Conservation (phyloP, 2,797 vertebrate genomes). For the Anas bernieri region DNA sequence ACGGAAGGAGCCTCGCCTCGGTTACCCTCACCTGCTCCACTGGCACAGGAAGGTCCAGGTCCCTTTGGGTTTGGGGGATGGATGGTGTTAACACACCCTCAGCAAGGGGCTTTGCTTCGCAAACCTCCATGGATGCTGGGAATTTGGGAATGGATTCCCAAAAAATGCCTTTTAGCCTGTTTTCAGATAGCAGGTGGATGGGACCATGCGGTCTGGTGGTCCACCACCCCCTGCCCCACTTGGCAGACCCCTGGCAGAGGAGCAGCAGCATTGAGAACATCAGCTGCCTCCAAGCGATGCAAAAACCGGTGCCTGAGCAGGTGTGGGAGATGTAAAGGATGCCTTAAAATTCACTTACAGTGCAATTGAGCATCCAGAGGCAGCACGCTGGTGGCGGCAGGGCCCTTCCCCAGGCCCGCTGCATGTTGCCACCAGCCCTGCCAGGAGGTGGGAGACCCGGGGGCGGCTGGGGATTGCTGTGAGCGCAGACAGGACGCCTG, state of each 20-base stretch:
- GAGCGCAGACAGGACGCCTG: neutral
- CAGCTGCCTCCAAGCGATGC: neutral
- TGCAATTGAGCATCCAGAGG: neutral
- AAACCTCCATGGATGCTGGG: neutral
- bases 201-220: neutral
- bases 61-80: neutral
- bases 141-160: neutral
- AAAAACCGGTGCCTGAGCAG: neutral
- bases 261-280: neutral
- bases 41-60: accelerated
- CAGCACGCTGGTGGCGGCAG: neutral
- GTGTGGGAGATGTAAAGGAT: neutral
- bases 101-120: neutral
- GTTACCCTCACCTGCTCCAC: neutral
- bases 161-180: neutral
- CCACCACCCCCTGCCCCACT: neutral
- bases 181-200: neutral
- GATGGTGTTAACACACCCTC: neutral
- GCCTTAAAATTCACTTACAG: neutral
- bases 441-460: neutral
- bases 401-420: neutral
- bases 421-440: neutral
- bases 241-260: neutral
- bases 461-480: neutral
- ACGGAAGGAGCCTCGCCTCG: accelerated